Evolutionary conservation across 2,113 vertebrate genomes (phyloP).

Genomic region (Phylloscopus trochiloides): DNA sequence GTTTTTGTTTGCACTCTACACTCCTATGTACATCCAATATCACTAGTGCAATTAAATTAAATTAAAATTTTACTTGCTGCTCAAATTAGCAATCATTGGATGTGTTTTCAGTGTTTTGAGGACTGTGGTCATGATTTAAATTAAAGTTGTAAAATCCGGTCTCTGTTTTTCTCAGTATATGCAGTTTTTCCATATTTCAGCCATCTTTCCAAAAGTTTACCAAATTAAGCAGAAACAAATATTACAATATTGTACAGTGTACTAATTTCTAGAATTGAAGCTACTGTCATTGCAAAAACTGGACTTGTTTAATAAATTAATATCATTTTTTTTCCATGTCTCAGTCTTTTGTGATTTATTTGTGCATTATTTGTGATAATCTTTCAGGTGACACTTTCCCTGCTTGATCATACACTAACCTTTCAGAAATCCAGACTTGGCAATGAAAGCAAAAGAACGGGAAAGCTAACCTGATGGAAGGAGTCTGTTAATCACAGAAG

Average conservation of each 20-base stretch:
- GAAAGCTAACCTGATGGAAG: neutral
- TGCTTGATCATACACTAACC: neutral
- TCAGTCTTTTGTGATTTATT: neutral
- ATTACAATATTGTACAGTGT: neutral
- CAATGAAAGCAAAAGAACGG: neutral
- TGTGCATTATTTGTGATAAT: neutral
- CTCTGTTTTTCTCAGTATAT: neutral
- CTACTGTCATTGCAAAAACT: neutral
- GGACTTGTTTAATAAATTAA: neutral
- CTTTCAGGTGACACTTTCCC: neutral
- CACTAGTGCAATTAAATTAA: neutral
- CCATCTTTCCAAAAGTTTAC: neutral
- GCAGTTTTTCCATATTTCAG: neutral
- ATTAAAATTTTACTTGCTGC: neutral
- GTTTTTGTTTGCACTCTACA: neutral
- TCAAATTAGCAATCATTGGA: neutral
- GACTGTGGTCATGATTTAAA: neutral
- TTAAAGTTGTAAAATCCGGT: neutral
- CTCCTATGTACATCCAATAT: neutral
- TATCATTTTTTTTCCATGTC: neutral
- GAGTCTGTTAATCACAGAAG: neutral
- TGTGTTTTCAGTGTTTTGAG: neutral
- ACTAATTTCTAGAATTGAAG: neutral
- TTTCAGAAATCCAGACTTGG: neutral
- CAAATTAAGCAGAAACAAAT: neutral